Evolutionary conservation across 2,797 vertebrate genomes (phyloP).

Genomic region (Pyrocephalus nanus): DNA sequence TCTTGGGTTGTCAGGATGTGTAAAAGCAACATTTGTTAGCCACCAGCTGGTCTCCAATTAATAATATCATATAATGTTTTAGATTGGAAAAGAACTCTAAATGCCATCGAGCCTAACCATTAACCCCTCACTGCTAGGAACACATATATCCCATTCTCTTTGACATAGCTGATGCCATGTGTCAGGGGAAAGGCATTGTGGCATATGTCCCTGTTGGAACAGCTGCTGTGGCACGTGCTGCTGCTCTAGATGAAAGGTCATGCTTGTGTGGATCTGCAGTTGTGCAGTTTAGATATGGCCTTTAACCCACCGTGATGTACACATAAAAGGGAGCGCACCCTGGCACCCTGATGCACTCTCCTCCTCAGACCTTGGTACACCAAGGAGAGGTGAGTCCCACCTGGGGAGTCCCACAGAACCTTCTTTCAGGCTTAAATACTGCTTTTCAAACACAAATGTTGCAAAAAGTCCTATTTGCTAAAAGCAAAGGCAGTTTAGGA

Average conservation of each 20-base stretch:
- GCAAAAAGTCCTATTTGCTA: not conserved
- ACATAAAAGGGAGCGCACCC: accelerated
- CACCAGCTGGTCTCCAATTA: not conserved
- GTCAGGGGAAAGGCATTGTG: no score
- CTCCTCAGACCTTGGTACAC: no score
- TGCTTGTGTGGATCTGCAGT: accelerated
- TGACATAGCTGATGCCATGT: accelerated
- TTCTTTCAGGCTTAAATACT: not conserved
- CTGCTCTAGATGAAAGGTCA: accelerated
- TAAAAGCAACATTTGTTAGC: not conserved
- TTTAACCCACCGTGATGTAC: accelerated
- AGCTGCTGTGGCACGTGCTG: not conserved
- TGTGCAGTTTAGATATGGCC: accelerated
- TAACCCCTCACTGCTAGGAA: not conserved
- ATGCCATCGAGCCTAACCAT: not conserved
- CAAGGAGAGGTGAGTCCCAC: not conserved
- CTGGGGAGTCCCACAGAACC: not conserved
- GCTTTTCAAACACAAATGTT: not conserved
- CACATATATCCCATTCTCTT: not conserved
- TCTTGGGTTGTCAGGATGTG: not conserved
- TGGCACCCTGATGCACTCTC: not conserved
- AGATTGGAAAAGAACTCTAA: not conserved
- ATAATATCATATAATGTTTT: not conserved
- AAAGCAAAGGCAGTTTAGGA: not conserved
- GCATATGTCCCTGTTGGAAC: no score